A percentile compares a stretch with the other conserved stretches of the same genome.
phyloP scores from a whole-genome alignment of 2,888 invertebrate species.

The Agapostemon virescens region DNA sequence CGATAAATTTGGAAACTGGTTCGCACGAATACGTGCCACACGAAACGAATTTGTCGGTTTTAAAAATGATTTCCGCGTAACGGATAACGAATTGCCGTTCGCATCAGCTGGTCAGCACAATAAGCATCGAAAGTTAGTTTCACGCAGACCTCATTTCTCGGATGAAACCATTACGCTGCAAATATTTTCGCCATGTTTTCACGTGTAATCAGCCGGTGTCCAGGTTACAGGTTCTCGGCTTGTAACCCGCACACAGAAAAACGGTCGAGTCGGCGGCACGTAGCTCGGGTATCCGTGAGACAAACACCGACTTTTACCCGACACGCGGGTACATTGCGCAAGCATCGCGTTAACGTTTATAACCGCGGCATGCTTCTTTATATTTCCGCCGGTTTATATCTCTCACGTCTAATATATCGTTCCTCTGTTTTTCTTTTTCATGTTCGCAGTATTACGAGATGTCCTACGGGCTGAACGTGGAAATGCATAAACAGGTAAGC shows the following conservation, averaged over 20 bases:
- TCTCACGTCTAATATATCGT: slow-evolving; percentile 51
- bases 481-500: slow-evolving; percentile 97
- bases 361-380: slow-evolving; percentile 31
- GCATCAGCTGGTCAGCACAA: background rate
- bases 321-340: slow-evolving; percentile 16
- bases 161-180: background rate
- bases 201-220: background rate
- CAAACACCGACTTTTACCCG: background rate
- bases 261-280: background rate
- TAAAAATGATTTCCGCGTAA: background rate
- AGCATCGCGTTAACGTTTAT: slow-evolving; percentile 47
- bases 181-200: background rate
- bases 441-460: slow-evolving; percentile 95
- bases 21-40: background rate
- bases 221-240: background rate
- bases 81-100: background rate
- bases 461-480: slow-evolving; percentile 98
- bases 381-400: slow-evolving; percentile 36
- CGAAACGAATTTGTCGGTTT: background rate
- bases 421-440: slow-evolving; percentile 47
- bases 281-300: slow-evolving; percentile 11
- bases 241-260: background rate
- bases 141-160: background rate
- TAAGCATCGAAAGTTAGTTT: background rate
- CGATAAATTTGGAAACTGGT: background rate